These are phyloP conservation scores for Sipha maydis DNA, from an alignment of 2,888 invertebrate species.

Conservation along the genomic window DNA sequence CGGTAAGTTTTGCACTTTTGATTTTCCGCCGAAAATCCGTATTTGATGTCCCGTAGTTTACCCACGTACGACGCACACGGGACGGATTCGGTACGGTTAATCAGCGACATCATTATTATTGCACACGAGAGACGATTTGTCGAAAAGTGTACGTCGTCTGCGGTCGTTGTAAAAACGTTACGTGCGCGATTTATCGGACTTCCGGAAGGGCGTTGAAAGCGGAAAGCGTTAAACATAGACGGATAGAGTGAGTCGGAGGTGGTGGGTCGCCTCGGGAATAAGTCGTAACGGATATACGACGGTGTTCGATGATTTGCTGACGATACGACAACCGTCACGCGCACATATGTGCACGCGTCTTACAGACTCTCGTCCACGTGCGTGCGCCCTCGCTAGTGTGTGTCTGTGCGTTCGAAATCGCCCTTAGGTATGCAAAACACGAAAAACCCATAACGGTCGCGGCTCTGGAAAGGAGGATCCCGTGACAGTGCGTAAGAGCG, in stretches of 20 bases:
- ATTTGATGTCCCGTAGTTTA: background rate
- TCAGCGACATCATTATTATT: background rate
- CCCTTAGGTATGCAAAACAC: slow-evolving; percentile 55
- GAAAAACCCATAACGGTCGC: slow-evolving; percentile 43
- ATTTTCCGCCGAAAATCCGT: background rate
- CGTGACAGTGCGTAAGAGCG: background rate
- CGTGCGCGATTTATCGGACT: background rate
- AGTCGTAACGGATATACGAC: background rate
- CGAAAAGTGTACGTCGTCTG: background rate
- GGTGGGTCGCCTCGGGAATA: background rate
- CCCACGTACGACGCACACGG: background rate
- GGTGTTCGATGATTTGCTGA: background rate
- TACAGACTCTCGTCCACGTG: background rate
- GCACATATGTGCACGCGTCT: background rate
- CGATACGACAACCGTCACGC: background rate
- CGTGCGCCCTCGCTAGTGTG: background rate
- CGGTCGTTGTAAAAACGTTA: background rate
- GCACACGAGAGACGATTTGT: no score
- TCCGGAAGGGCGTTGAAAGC: background rate
- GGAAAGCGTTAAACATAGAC: background rate
- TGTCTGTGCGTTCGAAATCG: background rate
- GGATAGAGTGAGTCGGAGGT: background rate
- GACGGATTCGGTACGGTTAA: background rate
- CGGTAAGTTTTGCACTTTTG: background rate
- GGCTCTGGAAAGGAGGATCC: background rate